Conservation (phyloP, 2,888 invertebrate genomes). For the Xylota segnis region DNA sequence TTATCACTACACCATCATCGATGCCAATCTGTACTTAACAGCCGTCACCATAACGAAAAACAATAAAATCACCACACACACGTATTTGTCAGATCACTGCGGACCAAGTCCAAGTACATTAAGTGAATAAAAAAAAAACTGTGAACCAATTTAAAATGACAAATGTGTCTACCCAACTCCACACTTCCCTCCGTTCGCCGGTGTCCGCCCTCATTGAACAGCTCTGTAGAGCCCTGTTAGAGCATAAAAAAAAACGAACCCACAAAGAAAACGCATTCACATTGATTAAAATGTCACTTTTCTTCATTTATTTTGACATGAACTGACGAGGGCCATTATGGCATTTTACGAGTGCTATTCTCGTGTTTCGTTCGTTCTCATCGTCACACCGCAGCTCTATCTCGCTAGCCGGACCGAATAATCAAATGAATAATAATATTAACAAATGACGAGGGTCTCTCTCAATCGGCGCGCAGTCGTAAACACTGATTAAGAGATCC, state of each 20-base stretch:
- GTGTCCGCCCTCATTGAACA: constrained; percentile 47
- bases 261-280: constrained; percentile 79
- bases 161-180: constrained; percentile 72
- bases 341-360: constrained; percentile 74
- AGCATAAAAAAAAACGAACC: constrained; percentile 26
- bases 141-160: constrained; percentile 75
- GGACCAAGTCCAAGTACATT: constrained; percentile 33
- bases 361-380: constrained; percentile 71
- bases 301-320: constrained; percentile 84
- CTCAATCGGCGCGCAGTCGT: constrained; percentile 72
- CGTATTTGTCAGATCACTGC: constrained; percentile 59
- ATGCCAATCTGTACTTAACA: constrained; percentile 21
- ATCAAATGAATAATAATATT: constrained; percentile 79
- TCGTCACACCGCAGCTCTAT: constrained; percentile 44
- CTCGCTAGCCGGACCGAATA: constrained; percentile 76
- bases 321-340: constrained; percentile 83
- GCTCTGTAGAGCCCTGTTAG: constrained; percentile 28
- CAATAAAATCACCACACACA: constrained; percentile 63
- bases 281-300: constrained; percentile 84
- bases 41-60: constrained; percentile 47
- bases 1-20: constrained; percentile 19
- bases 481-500: constrained; percentile 76
- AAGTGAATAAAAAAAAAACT: constrained; percentile 59
- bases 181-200: constrained; percentile 35
- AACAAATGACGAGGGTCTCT: constrained; percentile 73